A percentile compares a stretch with the other conserved stretches of the same genome.
Evolutionary conservation across 2,888 invertebrate genomes (phyloP).

Genomic region (Trissolcus japonicus): DNA sequence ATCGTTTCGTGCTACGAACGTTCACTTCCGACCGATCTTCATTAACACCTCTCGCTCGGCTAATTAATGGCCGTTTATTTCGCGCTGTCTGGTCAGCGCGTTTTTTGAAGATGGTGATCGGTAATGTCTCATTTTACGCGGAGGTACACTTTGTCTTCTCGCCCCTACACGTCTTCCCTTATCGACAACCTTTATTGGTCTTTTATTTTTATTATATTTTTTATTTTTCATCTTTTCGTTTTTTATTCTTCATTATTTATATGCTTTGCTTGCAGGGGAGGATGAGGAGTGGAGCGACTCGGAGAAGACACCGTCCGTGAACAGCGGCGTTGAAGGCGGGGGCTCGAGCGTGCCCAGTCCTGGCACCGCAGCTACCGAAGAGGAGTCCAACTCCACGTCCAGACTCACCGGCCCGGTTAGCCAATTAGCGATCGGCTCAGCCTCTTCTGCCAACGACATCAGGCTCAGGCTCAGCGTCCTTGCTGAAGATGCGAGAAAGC

Average conservation of each 20-base stretch:
- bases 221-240: slow-evolving; percentile 5
- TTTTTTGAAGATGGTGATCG: slow-evolving; percentile 47
- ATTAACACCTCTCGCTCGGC: slow-evolving; percentile 46
- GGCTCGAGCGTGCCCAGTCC: slow-evolving; percentile 74
- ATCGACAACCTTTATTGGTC: neutral
- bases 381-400: slow-evolving; percentile 70
- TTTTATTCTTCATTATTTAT: slow-evolving; percentile 10
- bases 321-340: slow-evolving; percentile 73
- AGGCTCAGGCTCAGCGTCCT: slow-evolving; percentile 68
- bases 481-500: slow-evolving; percentile 71
- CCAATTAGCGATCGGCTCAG: slow-evolving; percentile 45
- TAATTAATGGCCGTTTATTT: slow-evolving; percentile 42
- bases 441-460: slow-evolving; percentile 68
- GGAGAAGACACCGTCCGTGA: slow-evolving; percentile 74
- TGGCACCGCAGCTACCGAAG: slow-evolving; percentile 67
- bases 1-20: slow-evolving; percentile 61
- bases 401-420: slow-evolving; percentile 65
- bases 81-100: slow-evolving; percentile 8
- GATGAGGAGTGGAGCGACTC: slow-evolving; percentile 76
- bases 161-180: neutral
- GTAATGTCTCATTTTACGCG: slow-evolving; percentile 47
- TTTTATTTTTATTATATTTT: slow-evolving; percentile 15
- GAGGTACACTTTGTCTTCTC: slow-evolving; percentile 14
- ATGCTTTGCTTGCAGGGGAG: slow-evolving; percentile 70
- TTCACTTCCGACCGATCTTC: slow-evolving; percentile 54